A percentile compares a stretch with the other conserved stretches of the same genome.
These are phyloP conservation scores for Condylura cristata DNA, from an alignment of 2,113 vertebrate genomes.

Conservation along the genomic window DNA sequence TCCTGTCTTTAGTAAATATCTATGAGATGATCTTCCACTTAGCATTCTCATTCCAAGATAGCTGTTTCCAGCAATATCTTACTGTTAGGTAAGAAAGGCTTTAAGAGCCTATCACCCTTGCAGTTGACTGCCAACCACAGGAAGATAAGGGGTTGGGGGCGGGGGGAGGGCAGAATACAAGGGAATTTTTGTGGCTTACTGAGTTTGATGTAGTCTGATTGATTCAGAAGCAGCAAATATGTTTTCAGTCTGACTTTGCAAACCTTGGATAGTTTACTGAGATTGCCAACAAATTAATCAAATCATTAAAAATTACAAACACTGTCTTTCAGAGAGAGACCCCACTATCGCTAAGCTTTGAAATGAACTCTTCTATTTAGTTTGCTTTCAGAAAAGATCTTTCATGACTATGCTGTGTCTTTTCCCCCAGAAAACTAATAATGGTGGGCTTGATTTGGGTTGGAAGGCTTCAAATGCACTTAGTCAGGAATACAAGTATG, in stretches of 20 bases:
- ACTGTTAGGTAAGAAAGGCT: constrained; percentile 6
- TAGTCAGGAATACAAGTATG: background rate
- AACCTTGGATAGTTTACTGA: background rate
- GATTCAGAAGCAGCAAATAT: background rate
- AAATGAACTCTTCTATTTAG: background rate
- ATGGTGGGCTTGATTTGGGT: background rate
- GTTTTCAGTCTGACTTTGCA: background rate
- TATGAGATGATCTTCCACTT: background rate
- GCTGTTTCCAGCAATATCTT: background rate
- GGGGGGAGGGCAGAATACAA: background rate
- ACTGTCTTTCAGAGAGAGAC: constrained; percentile 10
- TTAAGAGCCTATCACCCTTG: background rate
- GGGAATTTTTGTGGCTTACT: background rate
- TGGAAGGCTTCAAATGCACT: background rate
- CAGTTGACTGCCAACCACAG: background rate
- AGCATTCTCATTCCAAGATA: constrained; percentile 30
- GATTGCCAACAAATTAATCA: constrained; percentile 20
- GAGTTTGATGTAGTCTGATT: background rate
- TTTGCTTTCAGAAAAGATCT: constrained; percentile 48
- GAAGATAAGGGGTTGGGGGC: background rate
- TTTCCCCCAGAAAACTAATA: background rate
- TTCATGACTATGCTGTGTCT: background rate
- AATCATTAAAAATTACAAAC: background rate
- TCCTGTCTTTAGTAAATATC: background rate
- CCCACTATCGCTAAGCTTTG: background rate